A percentile compares a stretch with the other conserved stretches of the same genome.
These are phyloP conservation scores for Zygaena filipendulae DNA, from an alignment of 2,888 invertebrate species.

Conservation along the genomic window DNA sequence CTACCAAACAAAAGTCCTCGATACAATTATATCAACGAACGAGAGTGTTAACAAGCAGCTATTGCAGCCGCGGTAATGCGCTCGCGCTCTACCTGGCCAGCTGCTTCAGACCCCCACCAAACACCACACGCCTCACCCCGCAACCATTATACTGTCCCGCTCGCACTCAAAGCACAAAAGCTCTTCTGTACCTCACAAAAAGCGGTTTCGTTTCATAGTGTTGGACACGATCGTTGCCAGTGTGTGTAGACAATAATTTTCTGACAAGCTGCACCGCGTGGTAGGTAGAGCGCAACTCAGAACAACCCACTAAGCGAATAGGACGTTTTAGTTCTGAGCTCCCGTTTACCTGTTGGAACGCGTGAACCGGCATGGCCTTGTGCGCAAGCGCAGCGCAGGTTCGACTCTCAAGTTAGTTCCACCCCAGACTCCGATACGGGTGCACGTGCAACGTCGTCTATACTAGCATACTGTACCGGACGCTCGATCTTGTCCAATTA, in stretches of 20 bases:
- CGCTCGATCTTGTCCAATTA: conserved; percentile 63
- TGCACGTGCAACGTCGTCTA: conserved; percentile 46
- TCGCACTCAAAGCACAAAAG: conserved; percentile 44
- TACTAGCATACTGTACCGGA: conserved; percentile 31
- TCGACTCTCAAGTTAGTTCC: conserved; percentile 57
- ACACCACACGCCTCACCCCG: conserved; percentile 43
- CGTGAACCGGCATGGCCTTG: conserved; percentile 70
- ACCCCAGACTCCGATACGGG: conserved; percentile 59
- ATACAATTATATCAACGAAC: conserved; percentile 48
- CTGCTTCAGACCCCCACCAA: conserved; percentile 58
- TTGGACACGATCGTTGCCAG: conserved; percentile 30
- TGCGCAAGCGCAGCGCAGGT: conserved; percentile 69
- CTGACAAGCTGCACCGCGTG: conserved; percentile 49
- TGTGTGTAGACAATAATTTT: conserved; percentile 56
- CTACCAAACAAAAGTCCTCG: conserved; percentile 39
- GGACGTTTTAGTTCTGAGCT: conserved; percentile 35
- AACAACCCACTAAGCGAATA: conserved; percentile 39
- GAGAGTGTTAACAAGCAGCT: conserved; percentile 59
- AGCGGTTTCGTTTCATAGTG: conserved; percentile 54
- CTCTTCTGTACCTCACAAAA: conserved; percentile 54
- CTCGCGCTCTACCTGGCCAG: conserved; percentile 62
- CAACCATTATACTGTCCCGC: conserved; percentile 45
- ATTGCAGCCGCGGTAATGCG: conserved; percentile 52
- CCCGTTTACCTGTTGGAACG: conserved; percentile 71
- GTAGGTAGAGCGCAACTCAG: conserved; percentile 37